Percentiles rank a stretch among this genome's conserved stretches.
phyloP scores from a whole-genome alignment of 2,113 vertebrate species.

The Chloropsis cyanopogon region DNA sequence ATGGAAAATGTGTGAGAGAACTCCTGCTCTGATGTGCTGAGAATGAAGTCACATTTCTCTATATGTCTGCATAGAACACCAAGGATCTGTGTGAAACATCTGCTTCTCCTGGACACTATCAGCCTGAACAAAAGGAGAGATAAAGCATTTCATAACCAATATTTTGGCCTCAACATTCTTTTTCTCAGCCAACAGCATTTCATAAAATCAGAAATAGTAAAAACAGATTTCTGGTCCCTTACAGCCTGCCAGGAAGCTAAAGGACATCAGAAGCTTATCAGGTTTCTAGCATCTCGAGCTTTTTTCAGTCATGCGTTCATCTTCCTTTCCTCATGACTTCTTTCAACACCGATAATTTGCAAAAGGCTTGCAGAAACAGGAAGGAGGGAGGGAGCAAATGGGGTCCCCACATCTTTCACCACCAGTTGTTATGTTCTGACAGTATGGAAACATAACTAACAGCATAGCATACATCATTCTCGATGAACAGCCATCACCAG shows the following conservation, averaged over 20 bases:
- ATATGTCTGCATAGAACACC: accelerated
- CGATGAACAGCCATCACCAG: background rate
- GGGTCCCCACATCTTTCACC: background rate
- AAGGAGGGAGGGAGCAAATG: background rate
- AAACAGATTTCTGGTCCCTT: background rate
- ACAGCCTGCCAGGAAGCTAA: background rate
- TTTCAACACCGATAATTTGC: background rate
- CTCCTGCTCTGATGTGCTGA: background rate
- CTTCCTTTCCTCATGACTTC: constrained; percentile 3
- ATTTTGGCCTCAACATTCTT: background rate
- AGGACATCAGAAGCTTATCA: constrained; percentile 8
- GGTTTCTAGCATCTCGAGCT: background rate
- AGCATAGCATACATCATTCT: background rate
- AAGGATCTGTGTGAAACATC: background rate
- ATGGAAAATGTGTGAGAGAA: background rate
- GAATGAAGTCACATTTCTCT: accelerated
- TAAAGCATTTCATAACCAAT: background rate
- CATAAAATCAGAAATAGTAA: background rate
- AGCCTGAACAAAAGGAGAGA: background rate
- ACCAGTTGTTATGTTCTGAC: background rate
- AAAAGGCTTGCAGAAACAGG: background rate
- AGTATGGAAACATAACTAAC: background rate
- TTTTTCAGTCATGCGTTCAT: background rate
- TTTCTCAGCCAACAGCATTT: background rate
- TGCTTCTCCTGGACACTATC: background rate